Conservation (phyloP, 2,888 invertebrate genomes). For the Anodontia alba region DNA sequence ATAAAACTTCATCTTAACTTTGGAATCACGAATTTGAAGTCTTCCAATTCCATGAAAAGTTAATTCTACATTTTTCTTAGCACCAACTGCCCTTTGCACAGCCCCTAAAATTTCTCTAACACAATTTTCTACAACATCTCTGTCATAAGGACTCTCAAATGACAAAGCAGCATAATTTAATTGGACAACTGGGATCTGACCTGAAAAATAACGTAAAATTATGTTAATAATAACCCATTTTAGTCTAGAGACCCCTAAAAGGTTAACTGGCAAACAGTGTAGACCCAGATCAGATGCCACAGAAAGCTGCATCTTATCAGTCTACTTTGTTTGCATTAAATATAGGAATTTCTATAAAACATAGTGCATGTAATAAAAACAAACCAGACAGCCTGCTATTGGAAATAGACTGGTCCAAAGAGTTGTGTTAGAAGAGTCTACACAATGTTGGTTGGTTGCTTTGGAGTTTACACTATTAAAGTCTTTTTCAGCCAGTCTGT, state of each 20-base stretch:
- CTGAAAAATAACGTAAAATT: conserved; percentile 68
- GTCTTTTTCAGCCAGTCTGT: too few relatives aligned
- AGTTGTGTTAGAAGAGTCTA: too few relatives aligned
- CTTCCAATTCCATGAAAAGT: conserved; percentile 83
- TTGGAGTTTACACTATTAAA: too few relatives aligned
- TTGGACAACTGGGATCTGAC: conserved; percentile 83
- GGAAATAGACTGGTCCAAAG: too few relatives aligned
- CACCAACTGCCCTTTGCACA: conserved; percentile 78
- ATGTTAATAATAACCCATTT: too few relatives aligned
- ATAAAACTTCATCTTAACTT: conserved; percentile 85
- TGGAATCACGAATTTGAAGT: conserved; percentile 81
- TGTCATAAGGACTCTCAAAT: conserved; percentile 82
- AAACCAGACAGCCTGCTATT: too few relatives aligned
- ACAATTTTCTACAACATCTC: conserved; percentile 84
- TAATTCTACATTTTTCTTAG: conserved; percentile 82
- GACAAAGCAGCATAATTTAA: conserved; percentile 83
- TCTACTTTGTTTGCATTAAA: too few relatives aligned
- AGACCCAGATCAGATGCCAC: background rate
- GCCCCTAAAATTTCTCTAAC: conserved; percentile 83
- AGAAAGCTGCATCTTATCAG: too few relatives aligned
- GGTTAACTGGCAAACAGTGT: background rate
- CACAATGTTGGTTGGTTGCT: too few relatives aligned
- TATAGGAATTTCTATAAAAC: too few relatives aligned
- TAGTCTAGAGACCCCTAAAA: too few relatives aligned
- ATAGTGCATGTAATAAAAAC: too few relatives aligned